A percentile compares a stretch with the other conserved stretches of the same genome.
phyloP scores from a whole-genome alignment of 2,113 vertebrate species.

The Prionailurus bengalensis region DNA sequence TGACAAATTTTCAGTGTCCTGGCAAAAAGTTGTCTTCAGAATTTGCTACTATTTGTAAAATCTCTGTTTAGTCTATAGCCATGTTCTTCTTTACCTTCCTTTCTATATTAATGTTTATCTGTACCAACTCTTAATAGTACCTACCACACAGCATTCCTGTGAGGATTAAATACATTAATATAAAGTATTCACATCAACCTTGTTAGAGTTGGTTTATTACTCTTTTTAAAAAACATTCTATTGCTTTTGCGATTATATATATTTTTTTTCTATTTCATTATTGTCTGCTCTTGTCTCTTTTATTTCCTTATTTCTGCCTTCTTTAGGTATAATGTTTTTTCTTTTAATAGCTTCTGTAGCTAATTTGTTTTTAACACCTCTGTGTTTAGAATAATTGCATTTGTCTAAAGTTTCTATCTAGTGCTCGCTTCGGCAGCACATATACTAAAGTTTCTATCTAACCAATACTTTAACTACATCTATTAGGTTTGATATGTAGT shows the following conservation, averaged over 20 bases:
- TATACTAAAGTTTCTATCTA: not conserved
- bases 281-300: not conserved
- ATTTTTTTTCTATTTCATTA: not conserved
- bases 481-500: not conserved
- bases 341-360: not conserved
- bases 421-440: too few species aligned
- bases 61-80: not conserved
- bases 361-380: conserved; percentile 4
- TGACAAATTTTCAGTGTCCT: not conserved
- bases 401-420: not conserved
- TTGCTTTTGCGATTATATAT: not conserved
- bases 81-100: not conserved
- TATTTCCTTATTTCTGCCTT: not conserved
- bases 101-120: not conserved
- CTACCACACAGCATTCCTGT: not conserved
- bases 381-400: not conserved
- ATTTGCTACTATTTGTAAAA: not conserved
- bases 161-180: conserved; percentile 17
- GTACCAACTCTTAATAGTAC: not conserved
- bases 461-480: not conserved
- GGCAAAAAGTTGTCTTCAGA: not conserved
- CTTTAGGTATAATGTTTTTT: not conserved
- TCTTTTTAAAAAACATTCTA: conserved; percentile 10
- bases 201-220: not conserved
- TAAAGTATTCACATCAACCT: not conserved